A percentile compares a stretch with the other conserved stretches of the same genome.
phyloP scores from a whole-genome alignment of 2,888 invertebrate genomes.

The Philonicus albiceps region DNA sequence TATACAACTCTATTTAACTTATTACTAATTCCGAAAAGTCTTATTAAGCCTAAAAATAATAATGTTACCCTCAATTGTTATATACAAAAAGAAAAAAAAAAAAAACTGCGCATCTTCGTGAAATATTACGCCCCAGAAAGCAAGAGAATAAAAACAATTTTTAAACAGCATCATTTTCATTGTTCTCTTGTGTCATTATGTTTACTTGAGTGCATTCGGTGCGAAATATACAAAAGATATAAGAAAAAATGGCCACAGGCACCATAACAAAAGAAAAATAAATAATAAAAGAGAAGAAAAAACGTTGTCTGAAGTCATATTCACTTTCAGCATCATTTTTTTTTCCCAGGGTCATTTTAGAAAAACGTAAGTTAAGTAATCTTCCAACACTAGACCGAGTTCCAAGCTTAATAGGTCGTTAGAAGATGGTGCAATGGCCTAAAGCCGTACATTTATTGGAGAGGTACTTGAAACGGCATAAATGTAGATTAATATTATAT shows the following conservation, averaged over 20 bases:
- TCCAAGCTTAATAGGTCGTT: conserved; percentile 25
- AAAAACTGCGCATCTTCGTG: not conserved
- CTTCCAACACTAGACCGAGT: not conserved
- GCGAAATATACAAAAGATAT: not conserved
- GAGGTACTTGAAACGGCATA: not conserved
- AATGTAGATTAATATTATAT: not conserved
- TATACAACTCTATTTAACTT: not conserved
- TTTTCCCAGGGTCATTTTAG: conserved; percentile 1
- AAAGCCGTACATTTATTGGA: not conserved
- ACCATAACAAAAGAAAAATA: not conserved
- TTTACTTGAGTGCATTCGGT: not conserved
- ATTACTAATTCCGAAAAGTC: not conserved
- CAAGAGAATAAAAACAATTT: not conserved
- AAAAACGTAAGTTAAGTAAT: conserved; percentile 13
- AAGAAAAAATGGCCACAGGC: not conserved
- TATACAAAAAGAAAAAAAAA: not conserved
- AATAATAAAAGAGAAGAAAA: not conserved
- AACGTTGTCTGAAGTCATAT: not conserved
- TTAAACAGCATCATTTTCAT: not conserved
- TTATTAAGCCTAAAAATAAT: not conserved
- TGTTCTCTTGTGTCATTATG: not conserved
- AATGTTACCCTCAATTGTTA: not conserved
- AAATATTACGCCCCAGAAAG: not conserved
- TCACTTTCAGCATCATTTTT: conserved; percentile 24
- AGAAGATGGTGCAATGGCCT: conserved; percentile 37